Evolutionary conservation across 2,113 vertebrate species (phyloP).

Genomic region (Tychaedon coryphoeus): DNA sequence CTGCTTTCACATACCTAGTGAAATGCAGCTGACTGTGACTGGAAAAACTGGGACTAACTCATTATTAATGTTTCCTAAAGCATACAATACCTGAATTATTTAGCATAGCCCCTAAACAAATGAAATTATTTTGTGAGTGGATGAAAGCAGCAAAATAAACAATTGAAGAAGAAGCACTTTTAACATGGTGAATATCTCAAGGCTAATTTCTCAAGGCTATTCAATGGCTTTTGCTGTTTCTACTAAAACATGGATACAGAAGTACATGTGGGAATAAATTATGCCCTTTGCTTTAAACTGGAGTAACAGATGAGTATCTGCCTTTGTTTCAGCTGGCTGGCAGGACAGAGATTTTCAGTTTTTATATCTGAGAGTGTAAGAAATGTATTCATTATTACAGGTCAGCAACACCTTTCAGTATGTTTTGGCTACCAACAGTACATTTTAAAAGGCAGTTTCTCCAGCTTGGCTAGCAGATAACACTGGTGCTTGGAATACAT

Average conservation of each 20-base stretch:
- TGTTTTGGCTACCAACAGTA: not conserved
- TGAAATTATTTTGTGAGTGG: not conserved
- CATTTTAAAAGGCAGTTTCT: not conserved
- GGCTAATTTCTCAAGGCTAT: not conserved
- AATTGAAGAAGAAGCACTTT: not conserved
- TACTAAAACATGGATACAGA: not conserved
- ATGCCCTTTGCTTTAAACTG: not conserved
- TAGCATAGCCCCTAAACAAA: not conserved
- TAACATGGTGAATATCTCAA: not conserved
- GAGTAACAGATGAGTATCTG: not conserved
- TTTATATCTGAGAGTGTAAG: not conserved
- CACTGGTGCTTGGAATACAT: not conserved
- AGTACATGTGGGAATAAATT: not conserved
- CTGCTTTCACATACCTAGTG: not conserved
- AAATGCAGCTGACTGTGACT: not conserved
- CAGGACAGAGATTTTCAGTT: not conserved
- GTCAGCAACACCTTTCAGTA: not conserved
- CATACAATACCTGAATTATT: not conserved
- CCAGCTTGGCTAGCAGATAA: not conserved
- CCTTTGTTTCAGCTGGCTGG: not conserved
- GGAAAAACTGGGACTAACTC: not conserved
- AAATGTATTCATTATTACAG: not conserved
- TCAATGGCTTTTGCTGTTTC: not conserved
- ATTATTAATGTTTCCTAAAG: not conserved
- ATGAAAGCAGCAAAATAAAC: not conserved